Percentiles rank a stretch among this genome's conserved stretches.
These are phyloP conservation scores for Alviniconcha strummeri DNA, from an alignment of 2,888 invertebrate species.

Conservation along the genomic window DNA sequence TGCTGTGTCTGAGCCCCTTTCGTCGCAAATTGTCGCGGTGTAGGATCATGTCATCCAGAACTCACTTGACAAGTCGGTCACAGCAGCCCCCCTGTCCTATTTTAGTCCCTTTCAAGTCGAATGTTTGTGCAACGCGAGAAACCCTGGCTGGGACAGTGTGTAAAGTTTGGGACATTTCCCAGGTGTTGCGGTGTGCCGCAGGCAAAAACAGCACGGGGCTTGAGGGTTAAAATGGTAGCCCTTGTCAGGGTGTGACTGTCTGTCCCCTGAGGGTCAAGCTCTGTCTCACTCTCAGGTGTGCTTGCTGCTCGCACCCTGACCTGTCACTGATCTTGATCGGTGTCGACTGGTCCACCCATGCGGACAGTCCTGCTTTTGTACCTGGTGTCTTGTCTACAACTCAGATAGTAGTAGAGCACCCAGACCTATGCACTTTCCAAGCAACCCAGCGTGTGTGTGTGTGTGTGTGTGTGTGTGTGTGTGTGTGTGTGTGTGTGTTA, in stretches of 20 bases:
- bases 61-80: background rate
- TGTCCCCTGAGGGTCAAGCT: no score
- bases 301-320: conserved; percentile 10
- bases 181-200: conserved; percentile 8
- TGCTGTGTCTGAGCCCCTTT: no score
- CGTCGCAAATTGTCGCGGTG: no score
- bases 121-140: background rate
- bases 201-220: no score
- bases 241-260: no score
- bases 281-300: background rate
- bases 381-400: no score
- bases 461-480: no score
- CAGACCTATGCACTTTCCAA: no score
- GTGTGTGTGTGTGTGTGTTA: no score
- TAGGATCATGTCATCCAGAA: background rate
- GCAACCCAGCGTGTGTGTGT: background rate
- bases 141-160: background rate
- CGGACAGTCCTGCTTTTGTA: background rate
- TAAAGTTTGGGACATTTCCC: conserved; percentile 9
- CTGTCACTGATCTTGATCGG: background rate
- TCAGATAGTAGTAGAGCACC: no score
- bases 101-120: background rate
- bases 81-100: background rate
- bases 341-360: conserved; percentile 10
- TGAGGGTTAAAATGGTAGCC: no score